Base-by-base conservation (phyloP, 2,113 vertebrate genomes). In the Ceratotherium simum region DNA sequence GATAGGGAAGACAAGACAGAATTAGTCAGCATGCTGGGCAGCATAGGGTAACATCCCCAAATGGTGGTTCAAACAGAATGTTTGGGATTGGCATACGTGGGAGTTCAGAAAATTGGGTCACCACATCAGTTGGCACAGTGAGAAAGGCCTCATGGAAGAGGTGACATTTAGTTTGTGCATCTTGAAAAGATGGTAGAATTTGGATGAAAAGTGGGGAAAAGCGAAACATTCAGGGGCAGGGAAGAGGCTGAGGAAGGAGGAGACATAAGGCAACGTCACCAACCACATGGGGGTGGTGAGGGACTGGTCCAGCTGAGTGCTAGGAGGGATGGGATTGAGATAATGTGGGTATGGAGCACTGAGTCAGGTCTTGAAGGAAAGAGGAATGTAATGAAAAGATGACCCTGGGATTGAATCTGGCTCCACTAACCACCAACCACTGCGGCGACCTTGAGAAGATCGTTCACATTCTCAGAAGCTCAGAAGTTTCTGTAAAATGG, bases 281-380 rank as follows among this genome's bases (percentile, higher is more conserved):
- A 42, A 46, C 23, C 23, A 25, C 2, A 5, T 6, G 48, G n/a
- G 29, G 62, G 58, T 4, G 54, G 31, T 17, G 14, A 39, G 56
- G 8, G 29, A 8, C 8, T 2, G 8, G 60, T 31, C 56, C 0
- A 0, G 29, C 36, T 39, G 11, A 56, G 14, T 13, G 12, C 2
- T 36, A 11, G 81, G 18, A 69, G 18, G 11, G 33, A 29, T 31
- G 20, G 31, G 3, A 36, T 21, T 29, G 54, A 65, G 58, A 16
- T 6, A 11, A 25, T 0, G 10, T 1, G 16, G 31, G n/a, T 25
- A 23, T 91, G 48, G 33, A 39, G 51, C 48, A 21, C 39, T 21
- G 75, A 90, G 79, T 46, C 18, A 54, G 54, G 56, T 64, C 13
- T 76, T 58, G 36, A 58, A 42, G 91, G 39, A 67, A 65, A 92